Evolutionary conservation across 2,113 vertebrate species (phyloP).

Genomic region (Ascaphus truei): DNA sequence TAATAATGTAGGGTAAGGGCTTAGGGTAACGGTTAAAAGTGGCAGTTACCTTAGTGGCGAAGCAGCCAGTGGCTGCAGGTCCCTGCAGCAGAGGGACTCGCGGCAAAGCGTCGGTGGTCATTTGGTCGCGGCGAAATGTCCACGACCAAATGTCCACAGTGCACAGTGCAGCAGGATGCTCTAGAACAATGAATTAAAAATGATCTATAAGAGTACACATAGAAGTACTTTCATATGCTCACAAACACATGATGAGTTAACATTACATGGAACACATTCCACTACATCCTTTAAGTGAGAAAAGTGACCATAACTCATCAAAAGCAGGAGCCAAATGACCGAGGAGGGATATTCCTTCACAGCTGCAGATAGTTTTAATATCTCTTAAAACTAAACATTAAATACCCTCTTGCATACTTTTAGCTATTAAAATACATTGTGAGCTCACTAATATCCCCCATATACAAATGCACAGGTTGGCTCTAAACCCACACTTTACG

Average conservation of each 20-base stretch:
- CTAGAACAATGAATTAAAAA: constrained; percentile 14
- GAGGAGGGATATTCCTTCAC: constrained; percentile 35
- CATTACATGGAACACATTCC: constrained; percentile 30
- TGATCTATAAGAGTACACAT: not conserved
- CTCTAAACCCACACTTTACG: not conserved
- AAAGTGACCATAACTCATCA: constrained; percentile 30
- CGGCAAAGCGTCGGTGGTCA: no score
- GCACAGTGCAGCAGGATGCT: constrained; percentile 23
- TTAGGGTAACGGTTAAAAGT: no score
- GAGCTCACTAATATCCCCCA: constrained; percentile 20
- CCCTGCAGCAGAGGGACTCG: no score
- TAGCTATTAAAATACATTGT: constrained; percentile 33
- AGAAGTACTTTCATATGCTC: constrained; percentile 21
- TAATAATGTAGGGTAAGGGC: no score
- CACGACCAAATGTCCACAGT: no score
- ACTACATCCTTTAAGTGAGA: constrained; percentile 26
- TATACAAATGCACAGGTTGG: constrained; percentile 4
- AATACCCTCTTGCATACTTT: constrained; percentile 32
- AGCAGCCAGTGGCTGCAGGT: no score
- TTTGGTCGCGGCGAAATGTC: no score
- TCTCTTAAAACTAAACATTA: constrained; percentile 38
- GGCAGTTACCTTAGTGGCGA: no score
- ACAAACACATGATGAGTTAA: constrained; percentile 37
- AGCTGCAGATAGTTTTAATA: constrained; percentile 39
- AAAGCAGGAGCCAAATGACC: constrained; percentile 30